These are phyloP conservation scores for Cheilosia vernalis DNA, from an alignment of 2,888 invertebrate genomes.

Conservation along the genomic window DNA sequence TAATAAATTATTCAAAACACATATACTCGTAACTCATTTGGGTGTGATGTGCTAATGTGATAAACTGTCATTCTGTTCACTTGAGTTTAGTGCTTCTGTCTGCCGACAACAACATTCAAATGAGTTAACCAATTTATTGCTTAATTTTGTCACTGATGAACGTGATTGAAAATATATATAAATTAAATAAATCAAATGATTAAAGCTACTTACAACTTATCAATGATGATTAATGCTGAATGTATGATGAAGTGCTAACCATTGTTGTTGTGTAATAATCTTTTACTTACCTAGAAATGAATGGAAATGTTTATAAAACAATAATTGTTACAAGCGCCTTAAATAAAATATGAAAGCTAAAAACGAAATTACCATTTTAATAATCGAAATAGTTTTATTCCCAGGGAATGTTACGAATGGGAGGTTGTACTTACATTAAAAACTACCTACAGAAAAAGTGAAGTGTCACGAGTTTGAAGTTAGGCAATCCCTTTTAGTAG, in stretches of 20 bases:
- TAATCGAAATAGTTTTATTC: neutral
- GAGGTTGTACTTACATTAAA: too few species aligned
- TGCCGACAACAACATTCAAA: neutral
- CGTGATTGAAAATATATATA: slow-evolving; percentile 10
- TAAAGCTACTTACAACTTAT: slow-evolving; percentile 72
- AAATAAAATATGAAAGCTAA: neutral
- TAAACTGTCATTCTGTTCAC: neutral
- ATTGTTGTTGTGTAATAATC: slow-evolving; percentile 45
- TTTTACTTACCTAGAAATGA: slow-evolving; percentile 68
- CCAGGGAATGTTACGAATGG: too few species aligned
- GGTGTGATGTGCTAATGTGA: neutral
- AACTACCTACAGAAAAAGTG: too few species aligned
- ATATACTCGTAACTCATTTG: neutral
- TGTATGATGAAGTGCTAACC: slow-evolving; percentile 61
- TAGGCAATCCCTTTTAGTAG: too few species aligned
- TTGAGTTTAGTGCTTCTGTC: neutral
- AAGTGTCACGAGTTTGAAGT: too few species aligned
- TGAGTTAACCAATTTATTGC: neutral
- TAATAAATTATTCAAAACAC: slow-evolving; percentile 2
- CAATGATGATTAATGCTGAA: slow-evolving; percentile 65
- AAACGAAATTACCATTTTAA: neutral
- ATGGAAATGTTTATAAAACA: slow-evolving; percentile 16
- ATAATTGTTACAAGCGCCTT: neutral
- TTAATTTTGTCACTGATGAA: neutral
- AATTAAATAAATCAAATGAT: slow-evolving; percentile 61